A percentile compares a stretch with the other conserved stretches of the same genome.
Conservation (phyloP, 2,113 vertebrate species). For the Zapornia atra region DNA sequence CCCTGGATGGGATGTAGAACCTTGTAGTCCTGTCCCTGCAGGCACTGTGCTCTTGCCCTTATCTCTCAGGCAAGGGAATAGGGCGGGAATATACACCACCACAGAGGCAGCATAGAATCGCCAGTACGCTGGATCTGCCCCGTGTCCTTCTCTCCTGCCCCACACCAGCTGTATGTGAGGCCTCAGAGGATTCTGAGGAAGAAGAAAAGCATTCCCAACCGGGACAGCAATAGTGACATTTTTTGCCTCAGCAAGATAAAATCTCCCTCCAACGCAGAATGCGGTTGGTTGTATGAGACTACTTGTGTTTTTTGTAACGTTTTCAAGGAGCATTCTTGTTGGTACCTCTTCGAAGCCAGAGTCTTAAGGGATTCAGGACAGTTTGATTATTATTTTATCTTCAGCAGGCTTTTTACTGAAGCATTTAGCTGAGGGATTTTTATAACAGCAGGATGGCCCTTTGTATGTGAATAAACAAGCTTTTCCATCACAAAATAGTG, state of each 20-base stretch:
- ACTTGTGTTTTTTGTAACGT: not conserved
- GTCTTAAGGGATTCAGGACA: not conserved
- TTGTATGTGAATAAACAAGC: conserved; percentile 29
- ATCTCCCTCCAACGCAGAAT: not conserved
- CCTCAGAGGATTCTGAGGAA: not conserved
- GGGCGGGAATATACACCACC: not conserved
- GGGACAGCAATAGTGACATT: not conserved
- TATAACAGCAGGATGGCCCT: conserved; percentile 16
- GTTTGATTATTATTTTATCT: conserved; percentile 31
- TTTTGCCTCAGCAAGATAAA: not conserved
- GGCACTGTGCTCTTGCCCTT: not conserved
- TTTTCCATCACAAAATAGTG: not conserved
- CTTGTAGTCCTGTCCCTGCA: not conserved
- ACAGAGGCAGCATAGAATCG: not conserved
- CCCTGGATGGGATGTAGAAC: not conserved
- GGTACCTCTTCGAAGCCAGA: not conserved
- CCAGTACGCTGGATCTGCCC: not conserved
- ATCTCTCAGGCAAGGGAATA: not conserved
- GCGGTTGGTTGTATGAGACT: not conserved
- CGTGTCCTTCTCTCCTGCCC: not conserved
- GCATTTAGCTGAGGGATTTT: conserved; percentile 25
- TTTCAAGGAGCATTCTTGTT: not conserved
- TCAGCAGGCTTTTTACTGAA: not conserved
- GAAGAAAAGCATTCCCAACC: too few species aligned
- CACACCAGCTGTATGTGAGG: not conserved